Evolutionary conservation across 2,888 invertebrate species (phyloP), one percentile per base, ranked within the genome.

Genomic region (Ptilodon capucinus): DNA sequence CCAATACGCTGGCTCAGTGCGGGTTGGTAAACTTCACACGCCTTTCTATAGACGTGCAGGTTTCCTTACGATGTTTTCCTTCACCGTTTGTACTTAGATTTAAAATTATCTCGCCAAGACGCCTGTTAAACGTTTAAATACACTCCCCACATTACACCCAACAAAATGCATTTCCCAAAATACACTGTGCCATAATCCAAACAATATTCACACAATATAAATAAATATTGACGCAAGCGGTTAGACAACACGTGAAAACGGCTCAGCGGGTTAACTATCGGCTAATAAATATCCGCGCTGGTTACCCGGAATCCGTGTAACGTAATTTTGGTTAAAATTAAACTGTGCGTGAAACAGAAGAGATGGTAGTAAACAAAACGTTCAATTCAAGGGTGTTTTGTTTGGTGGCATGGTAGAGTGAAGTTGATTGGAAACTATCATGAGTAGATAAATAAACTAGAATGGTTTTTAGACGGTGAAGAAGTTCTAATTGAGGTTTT

Each of bases 251-350:
- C 70, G 72, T 71, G 71, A 57, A 68, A 60, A 66, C 59, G 52
- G 70, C 71, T 61, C 59, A 63, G 51, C 60, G 61, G 71, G 74
- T 76, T 78, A 77, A 82, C 78, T 76, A 67, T 70, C 71, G 55
- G 73, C 73, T 76, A 77, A 73, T 74, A 77, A 76, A 79, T 77
- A 74, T 64, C 64, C 52, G 64, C 58, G 48, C 46, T 58, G 57
- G 61, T 67, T 78, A 76, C 72, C 53, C 44, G 61, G 79, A 78
- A 79, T 61, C 64, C 60, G 61, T 65, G 64, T 43, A 60, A 54
- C 57, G 65, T 58, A 54, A 57, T 59, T 49, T 28, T 48, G 64
- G 72, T 72, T 76, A 70, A 71, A 74, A 57, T 73, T 76, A 76
- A 70, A 64, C 57, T 53, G 44, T 56, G 47, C 35, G 40, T 25